Base-by-base conservation (phyloP, 1,140 invertebrate species). In the Drosophila bocqueti region DNA sequence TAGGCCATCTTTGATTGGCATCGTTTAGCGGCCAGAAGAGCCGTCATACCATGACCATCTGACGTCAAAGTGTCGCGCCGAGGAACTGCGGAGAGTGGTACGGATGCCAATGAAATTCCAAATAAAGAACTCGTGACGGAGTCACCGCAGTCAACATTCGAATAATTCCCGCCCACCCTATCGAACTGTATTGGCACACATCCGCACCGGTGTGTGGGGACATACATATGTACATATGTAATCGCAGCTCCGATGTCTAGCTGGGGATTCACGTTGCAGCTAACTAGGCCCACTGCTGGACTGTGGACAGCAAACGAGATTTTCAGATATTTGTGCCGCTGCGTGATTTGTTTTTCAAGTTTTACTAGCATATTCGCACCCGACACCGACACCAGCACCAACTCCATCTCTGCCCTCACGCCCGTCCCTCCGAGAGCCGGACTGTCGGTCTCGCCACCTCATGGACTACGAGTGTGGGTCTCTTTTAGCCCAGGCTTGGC, bases 311-410 rank as follows among this genome's bases (percentile, higher is more conserved):
- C 63, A 69, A 77, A 77, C 63, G 31, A 40, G 73, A 77, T 80
- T 75, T 62, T 34, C 10, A 60, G 75, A 62, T 69, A 36, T 43
- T 57, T 68, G 49, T 29, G 38, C 45, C 52, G 50, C 52, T 60
- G 16, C 42, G 62, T 55, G 62, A 68, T 82, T 72, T 73, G 73
- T 49, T 75, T 79, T 87, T 83, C 83, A 67, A 69, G 75, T 86
- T 85, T 79, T 66, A 58, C 69, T 65, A 49, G 60, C 29, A 57
- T 57, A 40, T 57, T 57, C 21, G 36, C 54, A 57, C 46, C 49
- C 29, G n/a, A n/a, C 54, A 34, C 18, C 45, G 36, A 24, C 46
- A 26, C 66, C 18, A 54, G 13, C 45, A 15, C 31, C 21, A 57
- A 40, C 60, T 55, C 21, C 7, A 24, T 7, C 43, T 18, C 24